Evolutionary conservation across 1,140 invertebrate genomes (phyloP).

Genomic region (Anadara kagoshimensis): DNA sequence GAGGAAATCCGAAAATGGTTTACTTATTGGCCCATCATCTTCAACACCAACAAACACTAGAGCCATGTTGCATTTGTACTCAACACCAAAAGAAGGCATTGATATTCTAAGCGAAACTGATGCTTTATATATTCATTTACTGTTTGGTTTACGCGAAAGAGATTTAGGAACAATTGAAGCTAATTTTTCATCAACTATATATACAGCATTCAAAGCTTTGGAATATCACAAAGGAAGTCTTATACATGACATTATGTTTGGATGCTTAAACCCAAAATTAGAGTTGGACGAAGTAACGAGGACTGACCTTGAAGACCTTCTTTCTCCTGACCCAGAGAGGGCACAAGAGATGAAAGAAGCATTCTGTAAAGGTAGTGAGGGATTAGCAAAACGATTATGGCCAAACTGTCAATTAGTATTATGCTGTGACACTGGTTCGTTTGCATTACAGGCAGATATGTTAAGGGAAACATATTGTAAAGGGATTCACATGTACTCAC

Average conservation of each 20-base stretch:
- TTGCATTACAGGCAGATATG: constrained; percentile 64
- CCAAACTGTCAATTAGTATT: constrained; percentile 66
- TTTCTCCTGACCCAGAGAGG: constrained; percentile 64
- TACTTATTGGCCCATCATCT: constrained; percentile 69
- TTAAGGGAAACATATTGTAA: constrained; percentile 62
- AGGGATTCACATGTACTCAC: constrained; percentile 67
- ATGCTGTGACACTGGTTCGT: constrained; percentile 66
- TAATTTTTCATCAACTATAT: constrained; percentile 70
- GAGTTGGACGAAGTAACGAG: constrained; percentile 57
- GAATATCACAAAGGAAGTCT: constrained; percentile 58
- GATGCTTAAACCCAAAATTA: constrained; percentile 56
- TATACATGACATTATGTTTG: constrained; percentile 64
- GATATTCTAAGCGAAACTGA: constrained; percentile 68
- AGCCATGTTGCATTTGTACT: constrained; percentile 65
- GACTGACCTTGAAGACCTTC: constrained; percentile 51
- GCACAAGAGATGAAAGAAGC: constrained; percentile 63
- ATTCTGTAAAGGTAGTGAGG: constrained; percentile 49
- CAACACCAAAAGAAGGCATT: constrained; percentile 66
- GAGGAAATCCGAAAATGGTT: constrained; percentile 57
- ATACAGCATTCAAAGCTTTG: constrained; percentile 61
- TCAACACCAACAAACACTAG: constrained; percentile 68
- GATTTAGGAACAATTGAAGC: constrained; percentile 70
- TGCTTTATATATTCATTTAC: constrained; percentile 68
- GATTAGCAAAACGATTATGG: constrained; percentile 68
- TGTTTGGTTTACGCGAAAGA: constrained; percentile 69